These are phyloP conservation scores for Pygocentrus nattereri DNA, from an alignment of 2,797 vertebrate species.

Conservation along the genomic window DNA sequence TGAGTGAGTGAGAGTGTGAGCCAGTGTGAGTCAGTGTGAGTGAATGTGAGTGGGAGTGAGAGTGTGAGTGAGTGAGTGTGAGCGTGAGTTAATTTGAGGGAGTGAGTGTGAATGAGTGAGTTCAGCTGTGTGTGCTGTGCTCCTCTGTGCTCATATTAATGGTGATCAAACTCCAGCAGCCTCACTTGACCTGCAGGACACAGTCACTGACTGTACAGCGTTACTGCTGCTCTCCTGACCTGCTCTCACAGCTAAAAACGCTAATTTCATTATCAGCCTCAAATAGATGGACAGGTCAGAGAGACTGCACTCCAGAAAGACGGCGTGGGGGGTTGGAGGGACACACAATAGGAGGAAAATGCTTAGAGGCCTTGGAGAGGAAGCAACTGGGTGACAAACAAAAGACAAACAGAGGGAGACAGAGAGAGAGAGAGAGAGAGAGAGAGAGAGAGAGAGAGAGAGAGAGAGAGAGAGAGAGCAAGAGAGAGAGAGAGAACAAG, in stretches of 20 bases:
- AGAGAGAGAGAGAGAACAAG: not conserved
- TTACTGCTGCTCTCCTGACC: slow-evolving; percentile 36
- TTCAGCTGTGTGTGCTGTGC: not conserved
- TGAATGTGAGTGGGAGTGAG: too few species aligned
- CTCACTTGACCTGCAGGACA: slow-evolving; percentile 47
- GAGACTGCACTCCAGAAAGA: slow-evolving; percentile 31
- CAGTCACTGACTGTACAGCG: slow-evolving; percentile 49
- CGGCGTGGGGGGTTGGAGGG: not conserved
- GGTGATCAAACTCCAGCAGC: slow-evolving; percentile 25
- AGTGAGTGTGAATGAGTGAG: not conserved
- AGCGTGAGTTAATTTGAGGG: too few species aligned
- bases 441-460: not conserved
- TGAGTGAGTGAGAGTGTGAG: too few species aligned
- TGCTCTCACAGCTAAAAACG: slow-evolving; percentile 45
- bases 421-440: not conserved
- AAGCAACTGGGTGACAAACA: slow-evolving; percentile 39
- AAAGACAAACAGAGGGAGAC: slow-evolving; percentile 13
- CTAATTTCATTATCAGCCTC: slow-evolving; percentile 58
- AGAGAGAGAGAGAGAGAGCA: not conserved
- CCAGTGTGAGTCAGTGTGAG: too few species aligned
- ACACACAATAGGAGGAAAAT: slow-evolving; percentile 40
- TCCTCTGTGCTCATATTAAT: not conserved
- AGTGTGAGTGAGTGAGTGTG: too few species aligned
- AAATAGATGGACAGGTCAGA: slow-evolving; percentile 37
- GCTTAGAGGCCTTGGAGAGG: slow-evolving; percentile 35